phyloP scores from a whole-genome alignment of 2,888 invertebrate genomes.

The Dynastes grantii region DNA sequence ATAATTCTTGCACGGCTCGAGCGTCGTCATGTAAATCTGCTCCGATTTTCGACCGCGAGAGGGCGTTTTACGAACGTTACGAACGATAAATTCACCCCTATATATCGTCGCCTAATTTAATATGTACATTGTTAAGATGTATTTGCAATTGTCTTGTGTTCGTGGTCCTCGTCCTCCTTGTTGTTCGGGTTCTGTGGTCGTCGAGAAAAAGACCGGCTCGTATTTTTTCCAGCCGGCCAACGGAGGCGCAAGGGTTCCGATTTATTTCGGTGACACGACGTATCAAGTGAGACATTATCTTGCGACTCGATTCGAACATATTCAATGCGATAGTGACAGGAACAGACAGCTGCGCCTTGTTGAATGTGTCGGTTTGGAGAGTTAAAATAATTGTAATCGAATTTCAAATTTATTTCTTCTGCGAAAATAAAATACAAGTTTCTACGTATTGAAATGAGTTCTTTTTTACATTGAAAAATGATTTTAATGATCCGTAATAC shows the following conservation, averaged over 20 bases:
- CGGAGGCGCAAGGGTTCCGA: constrained; percentile 21
- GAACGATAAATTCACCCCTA: constrained; percentile 23
- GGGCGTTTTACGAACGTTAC: constrained; percentile 22
- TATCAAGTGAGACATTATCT: constrained; percentile 38
- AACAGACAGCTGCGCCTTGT: constrained; percentile 17
- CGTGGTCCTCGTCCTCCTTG: not conserved
- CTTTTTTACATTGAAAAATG: too few relatives aligned
- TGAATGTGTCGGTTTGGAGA: not conserved
- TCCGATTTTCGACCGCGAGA: constrained; percentile 35
- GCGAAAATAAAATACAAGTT: too few relatives aligned
- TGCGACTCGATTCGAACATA: constrained; percentile 1
- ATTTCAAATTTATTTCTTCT: constrained; percentile 7
- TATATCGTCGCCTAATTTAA: constrained; percentile 47
- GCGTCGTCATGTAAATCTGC: constrained; percentile 26
- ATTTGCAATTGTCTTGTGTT: constrained; percentile 48
- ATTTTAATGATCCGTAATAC: too few relatives aligned
- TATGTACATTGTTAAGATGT: constrained; percentile 46
- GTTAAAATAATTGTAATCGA: constrained; percentile 16
- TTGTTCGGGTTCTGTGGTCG: not conserved
- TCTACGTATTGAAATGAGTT: too few relatives aligned
- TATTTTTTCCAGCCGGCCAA: not conserved
- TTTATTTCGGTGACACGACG: constrained; percentile 40
- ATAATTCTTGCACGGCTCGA: constrained; percentile 10
- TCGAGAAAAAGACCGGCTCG: not conserved
- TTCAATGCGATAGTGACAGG: constrained; percentile 14